Base-by-base conservation (phyloP, 1,140 invertebrate genomes). In the Zaprionus gabonicus region DNA sequence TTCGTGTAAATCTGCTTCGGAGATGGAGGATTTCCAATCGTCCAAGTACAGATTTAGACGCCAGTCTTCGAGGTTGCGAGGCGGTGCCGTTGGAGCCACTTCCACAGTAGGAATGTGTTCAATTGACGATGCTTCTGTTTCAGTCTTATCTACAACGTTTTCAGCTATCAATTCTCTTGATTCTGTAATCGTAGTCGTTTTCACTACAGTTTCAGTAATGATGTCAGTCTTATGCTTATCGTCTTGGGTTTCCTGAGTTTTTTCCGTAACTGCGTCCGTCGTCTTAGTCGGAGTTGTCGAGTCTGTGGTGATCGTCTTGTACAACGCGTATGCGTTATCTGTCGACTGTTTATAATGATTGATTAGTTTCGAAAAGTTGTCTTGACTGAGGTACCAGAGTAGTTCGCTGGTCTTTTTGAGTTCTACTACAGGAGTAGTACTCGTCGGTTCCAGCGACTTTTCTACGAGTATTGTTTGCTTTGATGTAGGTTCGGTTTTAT, bases 141-240 rank as follows among this genome's bases (percentile, higher is more conserved):
- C 90, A 91, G 90, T 91, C 90, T 91, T 91, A 85, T 90, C 80
- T 81, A 82, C 82, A 81, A 77, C 82, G 68, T 75, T 59, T 77
- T 85, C 76, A 78, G 78, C 20, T 69, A 62, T 78, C 78, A 80
- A 80, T 70, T 71, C 57, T 9, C 46, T 78, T 77, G 80, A 74
- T 71, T 81, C 84, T 62, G 85, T 82, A 71, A 91, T 80, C 55
- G 82, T 91, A 59, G 71, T 88, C 81, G 85, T 85, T 82, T 70
- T 91, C 85, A 90, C 85, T 90, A 90, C 85, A 91, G 79, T 90
- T 80, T 86, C 79, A 69, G 85, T 90, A 90, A 91, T 88, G 84
- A 70, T 80, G 82, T 90, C 85, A 90, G 85, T 90, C 85, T 90
- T 90, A 72, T 90, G 76, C 69, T 82, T 91, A 75, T 91, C 86